phyloP scores from a whole-genome alignment of 2,113 vertebrate species.

The Ophthalmolycus amberensis region DNA sequence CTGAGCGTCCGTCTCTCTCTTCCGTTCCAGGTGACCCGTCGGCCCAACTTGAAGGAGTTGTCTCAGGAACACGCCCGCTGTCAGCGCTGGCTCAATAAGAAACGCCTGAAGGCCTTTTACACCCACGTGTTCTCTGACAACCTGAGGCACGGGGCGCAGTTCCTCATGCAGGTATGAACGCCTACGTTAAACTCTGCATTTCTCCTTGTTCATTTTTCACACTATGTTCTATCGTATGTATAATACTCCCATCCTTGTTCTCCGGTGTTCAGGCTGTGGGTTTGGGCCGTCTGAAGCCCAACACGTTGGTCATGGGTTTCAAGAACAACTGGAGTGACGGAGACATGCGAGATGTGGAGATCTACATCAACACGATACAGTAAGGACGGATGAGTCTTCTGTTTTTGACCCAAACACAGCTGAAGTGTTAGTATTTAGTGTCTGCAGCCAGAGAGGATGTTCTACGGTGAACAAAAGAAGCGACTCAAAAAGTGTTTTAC shows the following conservation, averaged over 20 bases:
- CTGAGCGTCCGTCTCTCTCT: neutral
- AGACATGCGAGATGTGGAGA: slow-evolving; percentile 94
- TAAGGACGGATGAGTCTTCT: slow-evolving; percentile 73
- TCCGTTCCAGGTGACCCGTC: slow-evolving; percentile 85
- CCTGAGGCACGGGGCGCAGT: slow-evolving; percentile 91
- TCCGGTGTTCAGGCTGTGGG: slow-evolving; percentile 87
- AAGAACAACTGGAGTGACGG: slow-evolving; percentile 94
- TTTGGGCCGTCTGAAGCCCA: slow-evolving; percentile 94
- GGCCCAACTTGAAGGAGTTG: slow-evolving; percentile 92
- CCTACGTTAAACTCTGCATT: too few species aligned
- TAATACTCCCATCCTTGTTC: neutral
- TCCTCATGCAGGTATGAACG: slow-evolving; percentile 89
- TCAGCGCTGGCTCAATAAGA: slow-evolving; percentile 94
- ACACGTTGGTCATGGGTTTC: slow-evolving; percentile 95
- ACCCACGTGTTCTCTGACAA: slow-evolving; percentile 92
- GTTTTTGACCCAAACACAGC: too few species aligned
- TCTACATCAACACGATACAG: slow-evolving; percentile 96
- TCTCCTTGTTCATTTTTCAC: neutral
- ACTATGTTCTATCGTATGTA: too few species aligned
- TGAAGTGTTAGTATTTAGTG: neutral
- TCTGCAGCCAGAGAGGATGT: neutral
- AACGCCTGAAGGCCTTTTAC: slow-evolving; percentile 94
- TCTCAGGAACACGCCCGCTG: slow-evolving; percentile 88
- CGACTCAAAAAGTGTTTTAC: too few species aligned
- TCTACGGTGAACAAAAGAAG: neutral